Evolutionary conservation across 2,113 vertebrate species (phyloP).

Genomic region (Grantiella picta): DNA sequence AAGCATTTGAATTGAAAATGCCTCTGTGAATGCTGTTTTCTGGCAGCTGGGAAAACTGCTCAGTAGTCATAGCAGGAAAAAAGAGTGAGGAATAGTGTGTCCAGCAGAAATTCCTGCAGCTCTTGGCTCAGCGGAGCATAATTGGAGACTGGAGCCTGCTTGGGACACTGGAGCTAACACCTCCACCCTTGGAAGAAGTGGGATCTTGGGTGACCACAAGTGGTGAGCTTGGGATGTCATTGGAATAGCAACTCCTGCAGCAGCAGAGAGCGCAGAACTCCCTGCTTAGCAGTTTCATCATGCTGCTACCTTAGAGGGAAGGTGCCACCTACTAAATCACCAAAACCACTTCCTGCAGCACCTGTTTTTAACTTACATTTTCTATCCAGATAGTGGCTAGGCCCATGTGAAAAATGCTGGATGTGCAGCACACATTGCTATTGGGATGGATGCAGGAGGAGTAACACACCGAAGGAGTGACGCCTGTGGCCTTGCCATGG

Average conservation of each 20-base stretch:
- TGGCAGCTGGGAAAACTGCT: background rate
- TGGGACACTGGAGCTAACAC: background rate
- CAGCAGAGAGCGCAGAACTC: background rate
- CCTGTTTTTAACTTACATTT: background rate
- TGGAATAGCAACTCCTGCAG: background rate
- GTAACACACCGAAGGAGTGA: background rate
- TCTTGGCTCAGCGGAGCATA: background rate
- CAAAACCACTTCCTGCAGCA: background rate
- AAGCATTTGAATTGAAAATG: background rate
- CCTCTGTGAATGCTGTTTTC: background rate
- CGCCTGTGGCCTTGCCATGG: accelerated
- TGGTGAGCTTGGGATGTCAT: background rate
- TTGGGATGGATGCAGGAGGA: background rate
- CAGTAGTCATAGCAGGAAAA: background rate
- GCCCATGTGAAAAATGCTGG: background rate
- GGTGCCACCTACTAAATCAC: background rate
- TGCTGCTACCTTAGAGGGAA: background rate
- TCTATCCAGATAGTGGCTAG: background rate
- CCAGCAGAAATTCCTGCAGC: background rate
- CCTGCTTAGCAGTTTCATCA: background rate
- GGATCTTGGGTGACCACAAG: background rate
- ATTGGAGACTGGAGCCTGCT: background rate
- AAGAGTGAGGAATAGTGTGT: background rate
- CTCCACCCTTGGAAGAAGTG: background rate
- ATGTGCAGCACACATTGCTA: background rate